These are phyloP conservation scores for Xenopus laevis DNA, from an alignment of 2,113 vertebrate genomes.

Conservation along the genomic window DNA sequence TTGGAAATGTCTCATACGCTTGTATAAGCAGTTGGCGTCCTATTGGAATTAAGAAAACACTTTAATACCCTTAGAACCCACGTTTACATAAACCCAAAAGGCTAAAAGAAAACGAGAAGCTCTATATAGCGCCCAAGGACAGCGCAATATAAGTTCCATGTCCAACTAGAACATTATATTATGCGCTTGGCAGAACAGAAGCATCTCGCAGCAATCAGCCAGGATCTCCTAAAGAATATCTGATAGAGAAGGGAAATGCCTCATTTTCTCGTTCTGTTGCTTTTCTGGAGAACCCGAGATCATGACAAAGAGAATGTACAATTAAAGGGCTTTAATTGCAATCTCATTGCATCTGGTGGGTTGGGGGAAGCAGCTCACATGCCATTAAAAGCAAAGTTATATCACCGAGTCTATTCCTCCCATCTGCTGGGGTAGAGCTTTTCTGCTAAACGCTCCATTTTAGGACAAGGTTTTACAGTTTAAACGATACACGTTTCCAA, in stretches of 20 bases:
- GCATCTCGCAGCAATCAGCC: too few species aligned
- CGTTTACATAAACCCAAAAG: conserved; percentile 6
- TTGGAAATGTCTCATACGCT: conserved; percentile 13
- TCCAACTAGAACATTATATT: too few species aligned
- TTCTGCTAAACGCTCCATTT: neutral
- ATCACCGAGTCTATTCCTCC: conserved; percentile 7
- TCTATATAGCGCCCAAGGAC: too few species aligned
- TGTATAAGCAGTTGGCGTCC: conserved; percentile 31
- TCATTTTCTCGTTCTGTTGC: too few species aligned
- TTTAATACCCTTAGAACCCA: conserved; percentile 9
- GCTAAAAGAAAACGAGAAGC: too few species aligned
- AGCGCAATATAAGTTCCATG: too few species aligned
- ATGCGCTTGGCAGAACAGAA: too few species aligned
- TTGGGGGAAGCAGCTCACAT: conserved; percentile 1
- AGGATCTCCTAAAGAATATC: too few species aligned
- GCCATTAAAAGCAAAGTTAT: conserved; percentile 24
- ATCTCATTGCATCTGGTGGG: conserved; percentile 3
- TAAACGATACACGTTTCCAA: conserved; percentile 25
- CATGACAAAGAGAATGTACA: neutral
- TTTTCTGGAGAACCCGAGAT: too few species aligned
- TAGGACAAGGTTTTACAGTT: conserved; percentile 18
- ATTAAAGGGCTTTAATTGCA: conserved; percentile 11
- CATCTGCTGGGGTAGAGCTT: neutral
- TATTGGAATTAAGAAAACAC: conserved; percentile 40
- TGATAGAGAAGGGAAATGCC: too few species aligned